Evolutionary conservation across 2,888 invertebrate species (phyloP), one percentile per base, ranked within the genome.

Genomic region (Osedax fenrisi): DNA sequence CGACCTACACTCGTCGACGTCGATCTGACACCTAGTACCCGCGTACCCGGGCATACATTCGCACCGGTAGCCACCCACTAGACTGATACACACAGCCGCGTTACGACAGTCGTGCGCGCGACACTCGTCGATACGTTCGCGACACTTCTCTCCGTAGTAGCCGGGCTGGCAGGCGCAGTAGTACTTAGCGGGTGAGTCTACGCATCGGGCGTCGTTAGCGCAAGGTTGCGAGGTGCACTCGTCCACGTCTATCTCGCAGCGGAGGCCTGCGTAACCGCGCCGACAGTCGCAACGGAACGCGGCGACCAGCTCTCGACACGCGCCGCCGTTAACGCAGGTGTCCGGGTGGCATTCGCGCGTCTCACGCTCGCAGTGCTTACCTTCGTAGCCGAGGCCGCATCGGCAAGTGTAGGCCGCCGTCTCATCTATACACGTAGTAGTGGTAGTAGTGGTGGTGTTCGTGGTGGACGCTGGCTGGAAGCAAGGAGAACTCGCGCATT

Each of bases 301-400:
- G 26, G 66, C 69, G 3, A 70, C 26, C 21, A 66, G 62, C 62
- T 76, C 78, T 25, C 74, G 72, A 76, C 81, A 81, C 3, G 75
- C 78, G 5, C 78, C 80, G 17, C 77, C 80, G 77, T 81, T 79
- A 13, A 75, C 13, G 68, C 78, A 78, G 1, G 78, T 77, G 5
- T 74, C 72, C 41, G 41, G 10, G 10, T 17, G 41, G 41, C 41
- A 41, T 17, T 41, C 41, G 41, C 17, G 10, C 17, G 3, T 24
- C 23, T 27, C 74, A 56, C 21, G 61, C 2, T 73, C 61, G 77
- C 82, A 83, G n/a, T 59, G 69, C 10, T 21, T 23, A 0, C 81
- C 82, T n/a, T 74, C 75, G 76, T 78, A 82, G 5, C 82, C 82
- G 3, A 79, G 79, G 27, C 76, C 76, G 17, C 82, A 82, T 66